These are phyloP conservation scores for Cnemophilus loriae DNA, from an alignment of 2,113 vertebrate species.

Conservation along the genomic window DNA sequence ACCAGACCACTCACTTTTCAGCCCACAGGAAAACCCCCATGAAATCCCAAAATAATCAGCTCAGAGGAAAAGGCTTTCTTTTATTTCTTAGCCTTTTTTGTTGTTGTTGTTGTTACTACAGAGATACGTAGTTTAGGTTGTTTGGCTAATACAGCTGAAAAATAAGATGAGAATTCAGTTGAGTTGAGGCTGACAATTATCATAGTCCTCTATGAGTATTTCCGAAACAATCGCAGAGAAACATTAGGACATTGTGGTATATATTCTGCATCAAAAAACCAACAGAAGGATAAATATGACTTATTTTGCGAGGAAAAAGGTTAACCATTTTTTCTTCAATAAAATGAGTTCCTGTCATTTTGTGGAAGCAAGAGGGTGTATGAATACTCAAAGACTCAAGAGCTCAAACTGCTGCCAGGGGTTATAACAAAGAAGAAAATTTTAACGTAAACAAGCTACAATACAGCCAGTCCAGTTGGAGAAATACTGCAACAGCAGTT, in stretches of 20 bases:
- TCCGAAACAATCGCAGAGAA: background rate
- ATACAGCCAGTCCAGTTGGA: background rate
- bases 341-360: background rate
- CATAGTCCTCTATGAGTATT: background rate
- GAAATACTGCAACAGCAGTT: background rate
- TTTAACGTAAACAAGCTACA: background rate
- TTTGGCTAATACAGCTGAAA: constrained; percentile 28
- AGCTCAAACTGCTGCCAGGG: background rate
- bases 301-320: constrained; percentile 27
- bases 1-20: background rate
- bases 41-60: background rate
- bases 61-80: background rate
- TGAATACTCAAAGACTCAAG: background rate
- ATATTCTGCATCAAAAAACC: background rate
- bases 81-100: background rate
- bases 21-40: background rate
- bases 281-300: constrained; percentile 3
- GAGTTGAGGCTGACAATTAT: constrained; percentile 45
- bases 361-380: background rate
- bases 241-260: background rate
- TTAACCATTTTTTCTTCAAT: constrained; percentile 9
- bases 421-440: background rate
- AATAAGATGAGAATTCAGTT: constrained; percentile 20
- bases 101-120: background rate
- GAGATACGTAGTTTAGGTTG: background rate